phyloP scores from a whole-genome alignment of 2,113 vertebrate species.

The Petaurus breviceps region DNA sequence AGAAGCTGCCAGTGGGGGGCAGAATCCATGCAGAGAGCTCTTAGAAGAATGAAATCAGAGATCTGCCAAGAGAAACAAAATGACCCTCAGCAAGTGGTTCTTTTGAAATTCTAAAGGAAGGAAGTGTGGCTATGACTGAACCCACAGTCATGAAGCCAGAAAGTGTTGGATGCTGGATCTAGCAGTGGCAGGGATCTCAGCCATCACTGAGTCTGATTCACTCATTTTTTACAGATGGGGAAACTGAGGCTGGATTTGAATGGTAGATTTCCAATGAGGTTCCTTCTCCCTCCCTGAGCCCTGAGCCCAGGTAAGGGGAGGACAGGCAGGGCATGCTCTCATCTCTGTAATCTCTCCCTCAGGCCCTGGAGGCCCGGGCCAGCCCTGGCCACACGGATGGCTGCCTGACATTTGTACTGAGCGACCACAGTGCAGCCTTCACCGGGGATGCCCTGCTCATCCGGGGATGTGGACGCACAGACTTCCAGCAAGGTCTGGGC shows the following conservation, averaged over 20 bases:
- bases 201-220: no score
- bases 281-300: background rate
- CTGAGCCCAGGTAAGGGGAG: background rate
- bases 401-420: conserved; percentile 87
- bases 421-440: conserved; percentile 90
- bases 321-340: background rate
- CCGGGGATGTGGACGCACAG: conserved; percentile 92
- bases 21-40: no score
- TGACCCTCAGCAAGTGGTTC: background rate
- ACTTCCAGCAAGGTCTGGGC: conserved; percentile 92
- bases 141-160: background rate
- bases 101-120: background rate
- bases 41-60: no score
- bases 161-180: no score
- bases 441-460: conserved; percentile 92
- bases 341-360: background rate
- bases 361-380: conserved; percentile 86
- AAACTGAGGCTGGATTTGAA: background rate
- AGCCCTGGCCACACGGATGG: conserved; percentile 94
- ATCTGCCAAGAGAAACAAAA: background rate
- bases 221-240: background rate
- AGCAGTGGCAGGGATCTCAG: background rate
- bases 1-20: no score
- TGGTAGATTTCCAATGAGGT: background rate
- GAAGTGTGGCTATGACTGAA: background rate